A percentile compares a stretch with the other conserved stretches of the same genome.
Evolutionary conservation across 1,140 invertebrate genomes (phyloP).

Genomic region (Paramacrobiotus metropolitanus): DNA sequence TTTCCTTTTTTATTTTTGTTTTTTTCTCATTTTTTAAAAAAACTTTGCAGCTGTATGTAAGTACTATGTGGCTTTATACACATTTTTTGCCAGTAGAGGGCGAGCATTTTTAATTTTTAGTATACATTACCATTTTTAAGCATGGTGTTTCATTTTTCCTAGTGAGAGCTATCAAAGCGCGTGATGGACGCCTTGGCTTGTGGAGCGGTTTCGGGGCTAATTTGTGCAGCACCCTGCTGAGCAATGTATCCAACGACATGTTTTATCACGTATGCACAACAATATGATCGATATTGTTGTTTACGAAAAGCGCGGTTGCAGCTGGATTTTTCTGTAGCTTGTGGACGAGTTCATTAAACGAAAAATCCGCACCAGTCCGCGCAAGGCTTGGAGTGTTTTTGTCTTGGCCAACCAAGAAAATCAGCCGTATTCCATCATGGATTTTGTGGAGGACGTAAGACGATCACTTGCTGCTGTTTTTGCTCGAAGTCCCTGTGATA

Average conservation of each 20-base stretch:
- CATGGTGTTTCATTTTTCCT: neutral
- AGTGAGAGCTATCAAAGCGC: neutral
- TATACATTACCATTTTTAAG: neutral
- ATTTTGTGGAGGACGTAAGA: slow-evolving; percentile 1
- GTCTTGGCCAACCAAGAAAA: neutral
- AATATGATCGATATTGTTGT: too few species aligned
- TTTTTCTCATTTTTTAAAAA: too few species aligned
- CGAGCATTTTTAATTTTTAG: too few species aligned
- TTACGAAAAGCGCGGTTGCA: too few species aligned
- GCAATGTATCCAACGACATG: neutral
- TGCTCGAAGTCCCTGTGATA: too few species aligned
- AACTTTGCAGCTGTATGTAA: too few species aligned
- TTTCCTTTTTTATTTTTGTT: too few species aligned
- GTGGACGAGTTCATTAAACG: neutral
- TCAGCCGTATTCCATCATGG: neutral
- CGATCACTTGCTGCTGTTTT: neutral
- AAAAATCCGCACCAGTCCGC: neutral
- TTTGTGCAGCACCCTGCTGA: neutral
- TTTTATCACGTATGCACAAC: neutral
- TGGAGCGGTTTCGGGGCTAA: neutral
- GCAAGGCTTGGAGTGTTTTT: slow-evolving; percentile 1
- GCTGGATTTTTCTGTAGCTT: neutral
- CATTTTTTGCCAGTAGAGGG: too few species aligned
- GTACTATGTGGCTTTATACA: too few species aligned
- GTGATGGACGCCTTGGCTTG: neutral